These are phyloP conservation scores for Sicus ferrugineus DNA, from an alignment of 2,888 invertebrate genomes.

Conservation along the genomic window DNA sequence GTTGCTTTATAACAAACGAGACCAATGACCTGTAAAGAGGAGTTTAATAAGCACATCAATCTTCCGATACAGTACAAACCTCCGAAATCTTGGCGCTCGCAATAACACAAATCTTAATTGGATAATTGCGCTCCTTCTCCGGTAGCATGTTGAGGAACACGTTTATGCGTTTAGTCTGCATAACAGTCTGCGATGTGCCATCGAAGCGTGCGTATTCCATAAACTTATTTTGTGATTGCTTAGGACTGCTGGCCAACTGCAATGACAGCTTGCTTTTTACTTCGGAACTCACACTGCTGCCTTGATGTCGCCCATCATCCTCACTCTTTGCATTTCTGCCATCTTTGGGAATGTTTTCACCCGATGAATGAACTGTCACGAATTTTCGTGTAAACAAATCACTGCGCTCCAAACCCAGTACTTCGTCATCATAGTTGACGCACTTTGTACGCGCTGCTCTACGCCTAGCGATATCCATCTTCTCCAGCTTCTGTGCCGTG, in stretches of 20 bases:
- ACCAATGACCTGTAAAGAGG: slow-evolving; percentile 73
- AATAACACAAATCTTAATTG: slow-evolving; percentile 81
- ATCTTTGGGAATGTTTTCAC: not conserved
- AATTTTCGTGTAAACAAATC: slow-evolving; percentile 55
- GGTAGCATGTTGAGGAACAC: slow-evolving; percentile 91
- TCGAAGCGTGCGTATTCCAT: slow-evolving; percentile 91
- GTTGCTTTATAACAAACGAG: slow-evolving; percentile 87
- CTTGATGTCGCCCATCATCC: not conserved
- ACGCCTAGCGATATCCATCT: slow-evolving; percentile 85
- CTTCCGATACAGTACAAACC: no score
- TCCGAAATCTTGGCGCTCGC: slow-evolving; percentile 87
- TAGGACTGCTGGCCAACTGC: slow-evolving; percentile 78
- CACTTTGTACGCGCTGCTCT: slow-evolving; percentile 77
- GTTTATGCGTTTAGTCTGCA: slow-evolving; percentile 83
- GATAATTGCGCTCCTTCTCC: slow-evolving; percentile 82
- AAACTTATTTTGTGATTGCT: slow-evolving; percentile 84
- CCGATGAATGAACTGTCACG: slow-evolving; percentile 27
- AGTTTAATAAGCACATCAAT: not conserved
- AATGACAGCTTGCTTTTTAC: slow-evolving; percentile 74
- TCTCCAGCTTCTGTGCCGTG: slow-evolving; percentile 87
- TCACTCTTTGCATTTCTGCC: slow-evolving; percentile 36
- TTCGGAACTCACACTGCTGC: not conserved
- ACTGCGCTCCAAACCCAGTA: slow-evolving; percentile 49
- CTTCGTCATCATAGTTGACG: slow-evolving; percentile 58
- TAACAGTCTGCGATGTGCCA: slow-evolving; percentile 82